Percentiles rank a stretch among this genome's conserved stretches.
Conservation (phyloP, 1,140 invertebrate genomes). For the Bilobella aurantiaca region DNA sequence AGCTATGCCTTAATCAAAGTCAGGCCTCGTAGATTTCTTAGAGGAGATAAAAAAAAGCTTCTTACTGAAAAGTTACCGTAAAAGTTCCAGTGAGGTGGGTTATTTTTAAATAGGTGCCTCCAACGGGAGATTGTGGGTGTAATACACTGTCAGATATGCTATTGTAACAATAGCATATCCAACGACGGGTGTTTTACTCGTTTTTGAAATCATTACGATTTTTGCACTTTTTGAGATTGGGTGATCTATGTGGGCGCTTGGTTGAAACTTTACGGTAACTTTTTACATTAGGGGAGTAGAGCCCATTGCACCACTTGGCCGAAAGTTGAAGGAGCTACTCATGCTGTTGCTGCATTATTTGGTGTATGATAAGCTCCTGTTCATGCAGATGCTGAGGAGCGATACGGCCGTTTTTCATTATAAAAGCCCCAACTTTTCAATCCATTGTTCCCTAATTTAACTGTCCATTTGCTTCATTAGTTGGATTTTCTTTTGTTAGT, state of each 20-base stretch:
- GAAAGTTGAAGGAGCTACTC: neutral
- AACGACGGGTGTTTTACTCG: too few species aligned
- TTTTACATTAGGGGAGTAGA: neutral
- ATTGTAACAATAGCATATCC: too few species aligned
- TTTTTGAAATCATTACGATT: too few species aligned
- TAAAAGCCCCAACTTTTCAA: conserved; percentile 1
- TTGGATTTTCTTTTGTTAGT: neutral
- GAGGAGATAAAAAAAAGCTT: neutral
- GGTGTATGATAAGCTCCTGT: conserved; percentile 33
- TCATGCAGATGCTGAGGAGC: conserved; percentile 28
- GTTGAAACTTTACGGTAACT: neutral
- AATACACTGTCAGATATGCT: too few species aligned
- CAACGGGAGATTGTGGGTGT: too few species aligned
- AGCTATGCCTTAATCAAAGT: neutral
- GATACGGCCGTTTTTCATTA: conserved; percentile 19
- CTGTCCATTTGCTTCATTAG: conserved; percentile 33
- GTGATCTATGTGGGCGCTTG: too few species aligned
- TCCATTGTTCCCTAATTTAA: conserved; percentile 34
- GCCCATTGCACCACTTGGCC: too few species aligned
- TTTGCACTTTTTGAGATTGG: too few species aligned
- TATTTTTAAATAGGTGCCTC: too few species aligned
- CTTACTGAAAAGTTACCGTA: too few species aligned
- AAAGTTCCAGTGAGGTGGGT: too few species aligned
- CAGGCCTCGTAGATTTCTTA: neutral
- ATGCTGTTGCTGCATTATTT: conserved; percentile 10